phyloP scores from a whole-genome alignment of 2,888 invertebrate genomes.

The Ichneumon xanthorius region DNA sequence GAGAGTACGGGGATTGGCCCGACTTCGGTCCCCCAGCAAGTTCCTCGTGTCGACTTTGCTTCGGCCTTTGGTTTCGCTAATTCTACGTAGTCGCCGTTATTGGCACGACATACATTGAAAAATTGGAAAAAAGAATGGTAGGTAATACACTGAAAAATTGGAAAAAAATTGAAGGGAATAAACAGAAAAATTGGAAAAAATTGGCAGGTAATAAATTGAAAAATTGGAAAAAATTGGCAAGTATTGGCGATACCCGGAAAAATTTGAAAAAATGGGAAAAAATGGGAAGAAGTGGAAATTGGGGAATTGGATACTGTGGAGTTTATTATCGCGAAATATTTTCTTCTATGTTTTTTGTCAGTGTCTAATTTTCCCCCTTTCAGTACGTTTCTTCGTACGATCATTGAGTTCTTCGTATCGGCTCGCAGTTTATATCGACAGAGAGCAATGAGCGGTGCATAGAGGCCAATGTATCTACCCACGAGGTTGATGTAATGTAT shows the following conservation, averaged over 20 bases:
- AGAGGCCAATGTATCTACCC: neutral
- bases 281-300: too few species aligned
- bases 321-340: conserved; percentile 11
- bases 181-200: too few species aligned
- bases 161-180: neutral
- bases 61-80: neutral
- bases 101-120: too few species aligned
- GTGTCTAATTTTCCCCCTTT: neutral
- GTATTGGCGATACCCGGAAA: neutral
- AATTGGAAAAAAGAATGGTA: too few species aligned
- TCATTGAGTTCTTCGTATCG: too few species aligned
- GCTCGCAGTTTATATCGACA: neutral
- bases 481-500: neutral
- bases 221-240: neutral
- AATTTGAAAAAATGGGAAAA: neutral
- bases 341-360: conserved; percentile 6
- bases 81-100: neutral
- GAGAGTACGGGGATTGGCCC: conserved; percentile 2
- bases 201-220: too few species aligned
- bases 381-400: neutral
- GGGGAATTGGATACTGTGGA: neutral
- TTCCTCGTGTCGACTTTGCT: neutral
- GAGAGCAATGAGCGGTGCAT: neutral
- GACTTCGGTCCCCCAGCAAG: neutral
- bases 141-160: neutral